These are phyloP conservation scores for Trachythela sp. DNA, from an alignment of 64 coral and sea anemone species.

Conservation along the genomic window DNA sequence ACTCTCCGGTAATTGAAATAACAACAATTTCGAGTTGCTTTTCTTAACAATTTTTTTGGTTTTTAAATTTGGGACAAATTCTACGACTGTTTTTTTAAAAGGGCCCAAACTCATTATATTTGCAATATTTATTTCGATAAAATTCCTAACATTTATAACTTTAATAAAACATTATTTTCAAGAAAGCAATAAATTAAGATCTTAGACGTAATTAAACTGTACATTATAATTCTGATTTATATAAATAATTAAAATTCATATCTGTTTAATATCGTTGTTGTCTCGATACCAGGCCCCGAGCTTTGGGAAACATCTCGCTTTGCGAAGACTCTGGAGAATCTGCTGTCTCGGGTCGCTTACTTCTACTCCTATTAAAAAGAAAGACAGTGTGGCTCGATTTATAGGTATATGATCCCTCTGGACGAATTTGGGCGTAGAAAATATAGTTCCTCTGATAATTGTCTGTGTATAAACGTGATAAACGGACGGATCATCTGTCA, in stretches of 20 bases:
- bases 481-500: too few species aligned
- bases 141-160: neutral
- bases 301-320: conserved; percentile 4
- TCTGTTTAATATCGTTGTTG: neutral
- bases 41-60: too few species aligned
- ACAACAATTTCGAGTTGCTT: too few species aligned
- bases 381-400: neutral
- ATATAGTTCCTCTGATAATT: too few species aligned
- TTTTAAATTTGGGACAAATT: too few species aligned
- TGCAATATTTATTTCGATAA: too few species aligned
- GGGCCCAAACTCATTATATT: too few species aligned
- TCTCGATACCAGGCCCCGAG: conserved; percentile 6
- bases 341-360: neutral
- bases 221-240: neutral
- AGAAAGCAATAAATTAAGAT: neutral
- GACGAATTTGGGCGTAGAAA: too few species aligned
- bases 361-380: neutral
- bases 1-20: too few species aligned
- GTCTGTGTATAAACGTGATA: too few species aligned
- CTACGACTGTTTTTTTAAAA: too few species aligned
- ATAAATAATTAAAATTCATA: too few species aligned
- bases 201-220: neutral
- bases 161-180: neutral
- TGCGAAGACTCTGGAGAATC: neutral
- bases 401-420: neutral